Evolutionary conservation across 2,797 vertebrate species (phyloP).

Genomic region (Distichodus sexfasciatus): DNA sequence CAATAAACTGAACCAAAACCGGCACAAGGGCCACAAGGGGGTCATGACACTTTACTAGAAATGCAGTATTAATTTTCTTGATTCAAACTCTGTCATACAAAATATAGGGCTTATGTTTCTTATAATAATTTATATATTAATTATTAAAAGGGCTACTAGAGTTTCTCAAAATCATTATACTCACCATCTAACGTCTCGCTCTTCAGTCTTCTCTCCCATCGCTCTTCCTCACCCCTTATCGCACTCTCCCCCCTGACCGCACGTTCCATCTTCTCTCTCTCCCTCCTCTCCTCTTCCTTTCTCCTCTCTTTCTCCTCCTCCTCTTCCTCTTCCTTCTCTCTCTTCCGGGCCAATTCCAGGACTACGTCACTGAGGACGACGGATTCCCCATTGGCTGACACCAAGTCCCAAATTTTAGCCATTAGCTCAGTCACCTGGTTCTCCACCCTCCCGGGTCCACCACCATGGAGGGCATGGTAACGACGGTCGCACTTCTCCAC

Average conservation of each 20-base stretch:
- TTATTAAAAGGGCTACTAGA: no score
- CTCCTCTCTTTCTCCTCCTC: conserved; percentile 17
- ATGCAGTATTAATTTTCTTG: no score
- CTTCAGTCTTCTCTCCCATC: neutral
- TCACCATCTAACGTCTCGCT: neutral
- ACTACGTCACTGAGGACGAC: conserved; percentile 41
- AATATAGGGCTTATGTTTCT: no score
- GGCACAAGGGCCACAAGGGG: no score
- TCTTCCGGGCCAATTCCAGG: conserved; percentile 14
- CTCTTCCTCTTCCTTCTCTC: conserved; percentile 12
- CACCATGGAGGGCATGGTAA: conserved; percentile 40
- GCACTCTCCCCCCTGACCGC: conserved; percentile 8
- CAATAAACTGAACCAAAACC: no score
- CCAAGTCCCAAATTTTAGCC: conserved; percentile 42
- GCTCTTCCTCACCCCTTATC: neutral
- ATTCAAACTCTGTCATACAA: no score
- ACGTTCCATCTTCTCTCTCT: neutral
- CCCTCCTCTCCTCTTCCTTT: neutral
- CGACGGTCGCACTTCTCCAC: conserved; percentile 43
- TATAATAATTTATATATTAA: no score
- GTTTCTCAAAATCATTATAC: no score
- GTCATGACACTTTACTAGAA: no score
- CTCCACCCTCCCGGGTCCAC: conserved; percentile 7
- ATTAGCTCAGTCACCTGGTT: conserved; percentile 41
- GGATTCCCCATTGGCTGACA: conserved; percentile 17